These are phyloP conservation scores for Campoplex capitator DNA, from an alignment of 2,888 invertebrate genomes.

Conservation along the genomic window DNA sequence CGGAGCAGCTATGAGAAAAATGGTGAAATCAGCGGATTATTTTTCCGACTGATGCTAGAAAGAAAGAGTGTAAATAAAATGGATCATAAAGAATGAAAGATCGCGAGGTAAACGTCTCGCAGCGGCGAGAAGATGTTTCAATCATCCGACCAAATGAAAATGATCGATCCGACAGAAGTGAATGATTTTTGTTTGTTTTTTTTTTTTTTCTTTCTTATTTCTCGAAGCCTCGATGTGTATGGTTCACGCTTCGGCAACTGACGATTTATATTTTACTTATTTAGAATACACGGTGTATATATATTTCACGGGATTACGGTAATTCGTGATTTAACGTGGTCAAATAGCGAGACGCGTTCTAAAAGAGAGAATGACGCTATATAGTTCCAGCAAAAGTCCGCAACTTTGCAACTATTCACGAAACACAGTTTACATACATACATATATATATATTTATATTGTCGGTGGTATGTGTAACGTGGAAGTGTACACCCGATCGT, in stretches of 20 bases:
- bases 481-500: slow-evolving; percentile 38
- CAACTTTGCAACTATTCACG: slow-evolving; percentile 18
- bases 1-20: too few relatives aligned
- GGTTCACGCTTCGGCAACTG: neutral
- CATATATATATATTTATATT: neutral
- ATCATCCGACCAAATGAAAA: neutral
- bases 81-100: too few relatives aligned
- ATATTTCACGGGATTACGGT: slow-evolving; percentile 29
- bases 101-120: neutral
- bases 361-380: slow-evolving; percentile 16
- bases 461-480: neutral
- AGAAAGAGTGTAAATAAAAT: too few relatives aligned
- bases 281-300: slow-evolving; percentile 33
- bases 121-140: neutral
- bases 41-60: neutral
- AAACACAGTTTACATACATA: neutral
- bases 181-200: neutral
- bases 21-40: neutral
- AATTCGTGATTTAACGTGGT: slow-evolving; percentile 51
- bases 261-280: slow-evolving; percentile 26
- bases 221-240: neutral
- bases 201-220: neutral
- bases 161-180: neutral
- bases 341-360: slow-evolving; percentile 47
- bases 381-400: neutral